Evolutionary conservation across 2,888 invertebrate genomes (phyloP).

Genomic region (Agonopterix subpropinquella): DNA sequence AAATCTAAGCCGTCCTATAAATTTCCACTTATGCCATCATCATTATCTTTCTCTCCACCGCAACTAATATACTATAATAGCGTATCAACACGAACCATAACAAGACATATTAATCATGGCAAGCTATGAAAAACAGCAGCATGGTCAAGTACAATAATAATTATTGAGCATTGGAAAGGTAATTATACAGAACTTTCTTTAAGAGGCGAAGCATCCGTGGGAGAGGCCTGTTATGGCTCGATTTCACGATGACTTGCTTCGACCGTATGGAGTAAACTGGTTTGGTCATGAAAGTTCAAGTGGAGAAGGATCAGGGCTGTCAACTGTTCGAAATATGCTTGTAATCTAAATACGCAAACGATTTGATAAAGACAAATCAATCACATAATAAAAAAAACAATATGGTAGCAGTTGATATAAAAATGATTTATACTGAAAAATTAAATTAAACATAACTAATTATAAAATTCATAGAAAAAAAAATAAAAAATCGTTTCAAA

Average conservation of each 20-base stretch:
- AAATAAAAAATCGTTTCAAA: too few relatives aligned
- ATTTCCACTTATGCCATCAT: background rate
- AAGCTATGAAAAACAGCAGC: slow-evolving; percentile 1
- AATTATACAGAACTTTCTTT: slow-evolving; percentile 39
- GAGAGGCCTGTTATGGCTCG: slow-evolving; percentile 44
- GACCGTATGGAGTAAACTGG: slow-evolving; percentile 30
- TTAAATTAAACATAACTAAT: too few relatives aligned
- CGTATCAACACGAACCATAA: background rate
- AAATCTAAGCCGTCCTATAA: too few relatives aligned
- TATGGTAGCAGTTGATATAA: too few relatives aligned
- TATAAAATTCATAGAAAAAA: too few relatives aligned
- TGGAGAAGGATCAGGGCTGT: slow-evolving; percentile 12
- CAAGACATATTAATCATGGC: slow-evolving; percentile 2
- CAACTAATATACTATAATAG: slow-evolving; percentile 1
- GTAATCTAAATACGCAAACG: too few relatives aligned
- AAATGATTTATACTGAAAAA: too few relatives aligned
- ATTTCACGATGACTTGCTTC: slow-evolving; percentile 62
- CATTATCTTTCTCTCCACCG: background rate
- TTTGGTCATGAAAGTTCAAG: slow-evolving; percentile 41
- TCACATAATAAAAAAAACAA: too few relatives aligned
- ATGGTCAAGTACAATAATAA: slow-evolving; percentile 21
- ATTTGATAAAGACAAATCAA: too few relatives aligned
- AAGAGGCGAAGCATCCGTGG: slow-evolving; percentile 26
- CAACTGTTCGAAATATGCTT: background rate
- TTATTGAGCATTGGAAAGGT: slow-evolving; percentile 41